phyloP scores from a whole-genome alignment of 2,797 vertebrate species.

The Lindbergichthys nudifrons region DNA sequence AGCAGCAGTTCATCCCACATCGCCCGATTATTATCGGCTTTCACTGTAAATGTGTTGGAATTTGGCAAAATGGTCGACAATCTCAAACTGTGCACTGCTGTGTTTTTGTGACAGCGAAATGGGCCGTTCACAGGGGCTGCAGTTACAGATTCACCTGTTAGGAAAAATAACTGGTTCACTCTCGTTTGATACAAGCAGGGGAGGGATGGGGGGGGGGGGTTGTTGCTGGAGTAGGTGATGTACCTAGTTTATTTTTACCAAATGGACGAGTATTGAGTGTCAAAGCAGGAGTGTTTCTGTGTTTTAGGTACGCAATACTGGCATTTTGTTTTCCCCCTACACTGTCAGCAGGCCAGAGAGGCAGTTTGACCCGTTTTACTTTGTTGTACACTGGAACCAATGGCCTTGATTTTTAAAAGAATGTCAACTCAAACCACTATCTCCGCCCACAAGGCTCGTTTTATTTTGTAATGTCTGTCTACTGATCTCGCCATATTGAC shows the following conservation, averaged over 20 bases:
- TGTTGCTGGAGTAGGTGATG: slow-evolving; percentile 34
- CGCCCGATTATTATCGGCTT: slow-evolving; percentile 40
- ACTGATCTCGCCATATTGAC: slow-evolving; percentile 71
- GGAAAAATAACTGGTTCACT: slow-evolving; percentile 44
- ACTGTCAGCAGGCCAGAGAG: slow-evolving; percentile 40
- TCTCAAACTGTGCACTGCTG: slow-evolving; percentile 32
- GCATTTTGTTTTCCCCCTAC: slow-evolving; percentile 49
- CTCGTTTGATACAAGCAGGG: slow-evolving; percentile 32
- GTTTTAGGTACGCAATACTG: slow-evolving; percentile 42
- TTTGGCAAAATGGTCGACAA: slow-evolving; percentile 45
- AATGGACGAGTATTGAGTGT: slow-evolving; percentile 65
- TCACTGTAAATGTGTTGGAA: slow-evolving; percentile 44
- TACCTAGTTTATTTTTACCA: slow-evolving; percentile 53
- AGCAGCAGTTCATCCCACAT: slow-evolving; percentile 10
- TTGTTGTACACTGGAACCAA: slow-evolving; percentile 79
- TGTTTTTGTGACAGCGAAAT: slow-evolving; percentile 34
- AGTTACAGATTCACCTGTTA: slow-evolving; percentile 44
- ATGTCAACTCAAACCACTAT: slow-evolving; percentile 69
- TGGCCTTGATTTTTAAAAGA: slow-evolving; percentile 54
- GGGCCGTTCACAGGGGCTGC: not conserved
- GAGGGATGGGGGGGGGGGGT: slow-evolving; percentile 6
- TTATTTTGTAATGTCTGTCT: slow-evolving; percentile 60
- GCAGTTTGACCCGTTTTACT: slow-evolving; percentile 54
- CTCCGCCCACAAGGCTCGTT: slow-evolving; percentile 47
- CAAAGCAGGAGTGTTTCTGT: slow-evolving; percentile 47